Evolutionary conservation across 2,113 vertebrate species (phyloP), one percentile per base, ranked within the genome.

Genomic region (Peromyscus leucopus): DNA sequence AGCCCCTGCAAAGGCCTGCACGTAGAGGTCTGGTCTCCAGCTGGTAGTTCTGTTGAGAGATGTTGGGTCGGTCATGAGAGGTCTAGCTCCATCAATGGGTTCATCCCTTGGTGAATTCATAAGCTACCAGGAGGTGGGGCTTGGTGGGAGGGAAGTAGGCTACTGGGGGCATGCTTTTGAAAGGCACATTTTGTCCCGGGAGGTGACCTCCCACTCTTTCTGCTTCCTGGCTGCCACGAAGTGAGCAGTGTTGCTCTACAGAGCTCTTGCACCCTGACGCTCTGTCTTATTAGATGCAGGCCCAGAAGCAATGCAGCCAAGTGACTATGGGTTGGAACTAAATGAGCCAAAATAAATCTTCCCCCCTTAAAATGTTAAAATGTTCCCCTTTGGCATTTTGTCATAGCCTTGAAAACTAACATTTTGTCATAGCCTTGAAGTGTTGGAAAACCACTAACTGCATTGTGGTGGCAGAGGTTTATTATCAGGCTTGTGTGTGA

Each of bases 171-270:
- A 57, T 59, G 69, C 51, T 74, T 89, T 72, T 72, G 86, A 59
- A 72, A 5, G 42, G 3, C 9, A 16, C 10, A 26, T 55, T 7
- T 0, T n/a, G 33, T 12, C 16, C 26, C 0, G 13, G 22, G 42
- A 69, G 21, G 46, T 51, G 55, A 24, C 46, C 22, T 39, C 24
- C 11, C 31, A 24, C 31, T 86, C 26, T 22, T 48, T n/a, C 86
- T n/a, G 36, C 48, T 57, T 57, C 51, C 51, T 72, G 87, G 51
- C 71, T 42, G 24, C 42, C 6, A 24, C 11, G 11, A 31, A 55
- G 51, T 75, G 24, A 75, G 22, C 36, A 12, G 71, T 9, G n/a
- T 1, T 22, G 24, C 15, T 42, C 6, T 36, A 17, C 36, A 2
- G 36, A 39, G 51, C 33, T n/a, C n/a, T 59, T 57, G 15, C 16